A percentile compares a stretch with the other conserved stretches of the same genome.
Conservation (phyloP, 2,888 invertebrate species). For the Tridacna gigas region DNA sequence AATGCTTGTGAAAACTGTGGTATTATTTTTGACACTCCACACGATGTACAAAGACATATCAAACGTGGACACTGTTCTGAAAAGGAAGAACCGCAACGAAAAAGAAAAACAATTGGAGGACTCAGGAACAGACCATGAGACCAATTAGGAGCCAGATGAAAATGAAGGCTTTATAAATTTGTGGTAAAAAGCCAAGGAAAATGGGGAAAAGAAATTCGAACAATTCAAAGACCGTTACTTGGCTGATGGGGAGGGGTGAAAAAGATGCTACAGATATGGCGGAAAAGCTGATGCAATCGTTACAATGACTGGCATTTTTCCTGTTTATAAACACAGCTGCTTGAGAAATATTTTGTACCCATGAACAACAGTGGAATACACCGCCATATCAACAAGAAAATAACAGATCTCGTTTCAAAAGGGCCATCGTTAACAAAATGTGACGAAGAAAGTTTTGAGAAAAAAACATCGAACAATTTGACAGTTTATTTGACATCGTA, state of each 20-base stretch:
- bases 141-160: no score
- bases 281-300: constrained; percentile 1
- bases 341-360: constrained; percentile 28
- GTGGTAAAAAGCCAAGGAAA: no score
- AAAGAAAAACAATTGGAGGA: no score
- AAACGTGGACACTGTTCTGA: no score
- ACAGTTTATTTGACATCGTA: no score
- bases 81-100: no score
- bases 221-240: background rate
- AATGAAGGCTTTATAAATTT: no score
- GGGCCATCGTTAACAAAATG: background rate
- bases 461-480: background rate
- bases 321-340: constrained; percentile 7
- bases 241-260: constrained; percentile 24
- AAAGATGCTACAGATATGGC: constrained; percentile 35
- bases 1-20: no score
- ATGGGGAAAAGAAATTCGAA: no score
- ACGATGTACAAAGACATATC: no score
- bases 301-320: constrained; percentile 18
- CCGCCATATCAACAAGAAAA: constrained; percentile 7
- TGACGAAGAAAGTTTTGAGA: constrained; percentile 14
- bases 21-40: no score
- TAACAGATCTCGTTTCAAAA: constrained; percentile 2
- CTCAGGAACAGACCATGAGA: no score
- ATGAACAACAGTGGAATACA: constrained; percentile 12